Conservation (phyloP, 64 coral and sea anemone genomes). For the Cladopsammia gracilis region DNA sequence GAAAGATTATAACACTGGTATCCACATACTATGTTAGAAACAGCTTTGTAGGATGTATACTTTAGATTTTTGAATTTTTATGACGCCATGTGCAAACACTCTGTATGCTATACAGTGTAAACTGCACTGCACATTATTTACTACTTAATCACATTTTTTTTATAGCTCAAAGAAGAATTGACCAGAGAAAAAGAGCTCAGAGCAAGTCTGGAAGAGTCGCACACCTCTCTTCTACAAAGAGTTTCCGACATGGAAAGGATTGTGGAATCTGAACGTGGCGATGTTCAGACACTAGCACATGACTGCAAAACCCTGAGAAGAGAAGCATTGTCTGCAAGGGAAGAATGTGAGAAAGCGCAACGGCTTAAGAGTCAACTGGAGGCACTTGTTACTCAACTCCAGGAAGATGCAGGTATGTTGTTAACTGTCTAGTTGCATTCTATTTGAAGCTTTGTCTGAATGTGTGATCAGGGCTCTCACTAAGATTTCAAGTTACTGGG, state of each 20-base stretch:
- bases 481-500: no score
- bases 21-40: no score
- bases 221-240: conserved; percentile 81
- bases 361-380: conserved; percentile 78
- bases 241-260: conserved; percentile 95
- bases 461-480: no score
- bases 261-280: conserved; percentile 83
- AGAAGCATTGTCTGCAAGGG: conserved; percentile 60
- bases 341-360: conserved; percentile 87
- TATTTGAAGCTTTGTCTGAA: background rate
- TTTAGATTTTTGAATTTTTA: no score
- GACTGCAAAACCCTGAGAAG: conserved; percentile 80
- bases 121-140: background rate
- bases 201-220: conserved; percentile 87
- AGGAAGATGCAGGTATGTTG: conserved; percentile 79
- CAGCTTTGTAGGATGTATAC: no score
- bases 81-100: no score
- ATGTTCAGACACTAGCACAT: conserved; percentile 77
- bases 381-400: conserved; percentile 69
- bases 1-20: no score
- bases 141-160: background rate
- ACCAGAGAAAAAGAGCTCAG: conserved; percentile 75
- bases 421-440: background rate
- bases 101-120: no score
- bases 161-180: conserved; percentile 86